Base-by-base conservation (phyloP, 2,797 vertebrate species). In the Onychomys leucogaster region DNA sequence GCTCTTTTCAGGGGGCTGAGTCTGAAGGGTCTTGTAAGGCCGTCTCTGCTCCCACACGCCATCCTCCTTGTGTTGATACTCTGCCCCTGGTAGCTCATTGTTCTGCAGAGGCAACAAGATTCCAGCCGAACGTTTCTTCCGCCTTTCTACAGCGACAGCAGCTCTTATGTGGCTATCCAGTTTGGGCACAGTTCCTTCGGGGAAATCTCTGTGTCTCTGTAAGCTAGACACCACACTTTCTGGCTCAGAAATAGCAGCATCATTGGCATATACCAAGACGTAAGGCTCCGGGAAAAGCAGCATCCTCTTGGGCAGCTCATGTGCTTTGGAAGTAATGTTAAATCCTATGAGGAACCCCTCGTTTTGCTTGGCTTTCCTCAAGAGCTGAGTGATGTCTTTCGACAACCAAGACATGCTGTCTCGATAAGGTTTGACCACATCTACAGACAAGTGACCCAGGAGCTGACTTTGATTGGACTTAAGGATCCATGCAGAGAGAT, bases 211-310 rank as follows among this genome's bases (percentile, higher is more conserved):
- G 92, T 98, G 99, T 63, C 99, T 98, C 97, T 98, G 99, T 52
- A 99, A 98, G 43, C 99, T 99, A 0, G 99, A 99, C 6, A 99
- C 99, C 21, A 99, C 99, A 0, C 98, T 99, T 94, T 99, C 99
- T 0, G 99, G 99, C 89, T 99, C 99, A 0, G 99, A 99, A 86
- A 99, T 99, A 83, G 99, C 99, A 0, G 99, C 99, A 91, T 99
- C 99, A 0, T 99, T 99, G 97, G 99, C 99, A 5, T 99, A 99
- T 59, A 99, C 99, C 97, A 99, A 98, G 96, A 99, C 99, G 96
- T 99, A 99, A 27, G 99, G 99, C 0, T 99, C 98, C 0, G 98
- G 99, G 92, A 95, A 98, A 1, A 98, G 98, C 52, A 98, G 95
- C 4, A 98, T 96, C 90, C 98, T 98, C 98, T 98, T 99, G 98